phyloP scores from a whole-genome alignment of 2,888 invertebrate species.

The Thysanoteuthis rhombus region DNA sequence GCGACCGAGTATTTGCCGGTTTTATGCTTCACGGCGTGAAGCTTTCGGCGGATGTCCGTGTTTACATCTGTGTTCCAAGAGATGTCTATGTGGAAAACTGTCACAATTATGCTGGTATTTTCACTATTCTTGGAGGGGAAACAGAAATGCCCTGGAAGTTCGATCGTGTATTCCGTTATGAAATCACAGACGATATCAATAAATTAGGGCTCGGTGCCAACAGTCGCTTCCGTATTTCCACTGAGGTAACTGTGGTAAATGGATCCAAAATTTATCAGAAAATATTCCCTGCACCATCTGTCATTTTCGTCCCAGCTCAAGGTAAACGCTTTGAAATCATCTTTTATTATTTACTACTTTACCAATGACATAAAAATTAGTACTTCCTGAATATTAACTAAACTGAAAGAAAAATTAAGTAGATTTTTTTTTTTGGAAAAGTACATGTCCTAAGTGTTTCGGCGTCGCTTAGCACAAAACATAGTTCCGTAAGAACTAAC shows the following conservation, averaged over 20 bases:
- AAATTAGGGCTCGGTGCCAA: constrained; percentile 19
- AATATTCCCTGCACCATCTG: constrained; percentile 28
- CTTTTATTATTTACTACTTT: too few species aligned
- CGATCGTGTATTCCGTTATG: constrained; percentile 34
- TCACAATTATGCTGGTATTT: constrained; percentile 30
- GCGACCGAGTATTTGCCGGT: constrained; percentile 40
- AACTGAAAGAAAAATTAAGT: too few species aligned
- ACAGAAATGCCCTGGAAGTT: constrained; percentile 33
- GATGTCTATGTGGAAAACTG: constrained; percentile 31
- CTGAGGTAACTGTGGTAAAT: constrained; percentile 35
- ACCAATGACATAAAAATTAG: too few species aligned
- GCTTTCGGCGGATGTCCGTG: constrained; percentile 35
- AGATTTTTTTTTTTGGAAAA: too few species aligned
- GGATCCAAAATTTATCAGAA: constrained; percentile 13
- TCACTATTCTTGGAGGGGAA: constrained; percentile 32
- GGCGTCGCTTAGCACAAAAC: too few species aligned
- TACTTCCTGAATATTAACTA: too few species aligned
- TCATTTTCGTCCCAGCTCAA: constrained; percentile 33
- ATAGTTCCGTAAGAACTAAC: too few species aligned
- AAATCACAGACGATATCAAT: constrained; percentile 30
- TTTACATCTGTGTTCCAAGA: constrained; percentile 30
- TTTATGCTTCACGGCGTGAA: constrained; percentile 39
- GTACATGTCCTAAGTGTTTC: too few species aligned
- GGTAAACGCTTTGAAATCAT: neutral
- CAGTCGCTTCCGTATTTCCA: constrained; percentile 35